phyloP scores from a whole-genome alignment of 2,113 vertebrate species.

The Mobula birostris region DNA sequence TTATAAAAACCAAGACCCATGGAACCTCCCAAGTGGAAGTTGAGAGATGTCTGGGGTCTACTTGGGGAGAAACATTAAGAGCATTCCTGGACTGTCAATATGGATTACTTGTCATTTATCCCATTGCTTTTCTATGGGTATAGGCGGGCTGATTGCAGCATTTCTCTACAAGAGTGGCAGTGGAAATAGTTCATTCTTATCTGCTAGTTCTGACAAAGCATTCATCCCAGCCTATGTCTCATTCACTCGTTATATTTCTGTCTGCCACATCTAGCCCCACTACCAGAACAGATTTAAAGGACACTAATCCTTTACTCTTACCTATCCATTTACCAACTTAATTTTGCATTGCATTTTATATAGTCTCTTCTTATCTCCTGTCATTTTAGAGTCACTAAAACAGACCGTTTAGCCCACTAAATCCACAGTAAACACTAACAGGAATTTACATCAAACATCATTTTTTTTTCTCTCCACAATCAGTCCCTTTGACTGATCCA shows the following conservation, averaged over 20 bases:
- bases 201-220: background rate
- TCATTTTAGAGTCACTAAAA: no score
- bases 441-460: no score
- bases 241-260: background rate
- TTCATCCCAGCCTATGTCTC: no score
- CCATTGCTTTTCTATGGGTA: background rate
- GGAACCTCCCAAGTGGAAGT: background rate
- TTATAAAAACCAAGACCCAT: background rate
- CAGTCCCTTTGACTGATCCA: no score
- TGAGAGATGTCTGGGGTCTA: background rate
- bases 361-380: no score
- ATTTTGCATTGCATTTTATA: background rate
- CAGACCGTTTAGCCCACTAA: no score
- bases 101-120: background rate
- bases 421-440: no score
- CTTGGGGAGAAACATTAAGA: no score
- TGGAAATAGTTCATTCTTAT: background rate
- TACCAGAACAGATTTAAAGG: background rate
- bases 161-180: background rate
- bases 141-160: background rate
- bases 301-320: background rate
- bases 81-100: background rate
- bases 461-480: no score
- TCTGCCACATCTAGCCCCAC: background rate
- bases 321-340: background rate